phyloP scores from a whole-genome alignment of 2,113 vertebrate genomes.

The Chaetodon auriga region DNA sequence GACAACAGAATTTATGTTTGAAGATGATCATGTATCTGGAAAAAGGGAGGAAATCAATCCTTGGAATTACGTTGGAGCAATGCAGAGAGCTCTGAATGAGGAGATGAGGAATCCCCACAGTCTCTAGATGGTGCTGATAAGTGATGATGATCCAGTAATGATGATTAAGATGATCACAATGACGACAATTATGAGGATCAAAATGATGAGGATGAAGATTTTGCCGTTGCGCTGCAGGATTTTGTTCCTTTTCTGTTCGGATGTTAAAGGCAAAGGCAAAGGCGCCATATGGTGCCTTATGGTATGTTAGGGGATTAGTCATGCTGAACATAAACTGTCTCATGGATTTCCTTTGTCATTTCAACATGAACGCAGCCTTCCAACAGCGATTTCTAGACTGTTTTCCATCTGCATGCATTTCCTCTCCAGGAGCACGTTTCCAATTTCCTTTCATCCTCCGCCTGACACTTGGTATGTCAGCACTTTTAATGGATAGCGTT shows the following conservation, averaged over 20 bases:
- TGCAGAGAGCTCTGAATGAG: not conserved
- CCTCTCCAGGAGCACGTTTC: conserved; percentile 48
- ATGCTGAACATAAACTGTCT: conserved; percentile 63
- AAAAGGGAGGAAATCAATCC: conserved; percentile 12
- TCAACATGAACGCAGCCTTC: conserved; percentile 43
- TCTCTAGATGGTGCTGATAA: conserved; percentile 34
- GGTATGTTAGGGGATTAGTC: conserved; percentile 58
- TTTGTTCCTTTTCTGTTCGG: conserved; percentile 26
- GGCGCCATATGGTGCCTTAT: conserved; percentile 66
- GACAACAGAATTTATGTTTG: not conserved
- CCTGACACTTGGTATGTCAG: conserved; percentile 47
- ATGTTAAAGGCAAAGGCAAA: conserved; percentile 58
- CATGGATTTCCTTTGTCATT: conserved; percentile 60
- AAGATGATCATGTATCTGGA: not conserved
- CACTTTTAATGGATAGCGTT: conserved; percentile 41
- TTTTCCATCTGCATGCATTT: conserved; percentile 65
- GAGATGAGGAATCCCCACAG: not conserved
- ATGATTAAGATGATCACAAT: conserved; percentile 51
- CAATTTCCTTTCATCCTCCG: conserved; percentile 52
- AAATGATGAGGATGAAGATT: conserved; percentile 16
- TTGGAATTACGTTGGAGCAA: not conserved
- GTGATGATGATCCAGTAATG: conserved; percentile 45
- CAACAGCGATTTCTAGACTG: conserved; percentile 9
- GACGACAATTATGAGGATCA: conserved; percentile 27
- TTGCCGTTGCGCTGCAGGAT: conserved; percentile 33